These are phyloP conservation scores for Erynnis tages DNA, from an alignment of 2,888 invertebrate genomes.

Conservation along the genomic window DNA sequence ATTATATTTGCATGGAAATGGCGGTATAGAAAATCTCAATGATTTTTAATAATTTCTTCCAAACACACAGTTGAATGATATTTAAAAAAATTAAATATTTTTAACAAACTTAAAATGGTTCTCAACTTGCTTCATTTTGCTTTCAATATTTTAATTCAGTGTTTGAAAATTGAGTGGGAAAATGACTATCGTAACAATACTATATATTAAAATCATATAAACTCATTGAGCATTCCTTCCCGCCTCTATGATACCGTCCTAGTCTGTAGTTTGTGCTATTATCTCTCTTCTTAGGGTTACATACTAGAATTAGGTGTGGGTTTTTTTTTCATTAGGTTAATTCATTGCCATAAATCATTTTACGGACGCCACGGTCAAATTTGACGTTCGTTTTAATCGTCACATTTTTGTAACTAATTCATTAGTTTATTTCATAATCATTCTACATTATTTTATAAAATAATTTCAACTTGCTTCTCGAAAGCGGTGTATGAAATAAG, in stretches of 20 bases:
- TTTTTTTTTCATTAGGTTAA: background rate
- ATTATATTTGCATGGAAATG: constrained; percentile 6
- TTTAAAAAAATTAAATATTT: no score
- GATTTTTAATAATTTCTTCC: background rate
- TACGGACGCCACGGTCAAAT: constrained; percentile 17
- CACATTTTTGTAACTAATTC: background rate
- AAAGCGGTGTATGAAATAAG: constrained; percentile 7
- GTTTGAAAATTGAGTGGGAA: no score
- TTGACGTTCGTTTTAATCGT: constrained; percentile 18
- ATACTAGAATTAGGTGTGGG: constrained; percentile 5
- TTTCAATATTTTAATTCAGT: no score
- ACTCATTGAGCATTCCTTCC: background rate
- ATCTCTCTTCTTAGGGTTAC: constrained; percentile 3
- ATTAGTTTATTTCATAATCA: background rate
- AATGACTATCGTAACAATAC: no score
- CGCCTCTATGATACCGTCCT: constrained; percentile 29
- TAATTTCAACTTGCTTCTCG: constrained; percentile 39
- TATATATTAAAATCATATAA: background rate
- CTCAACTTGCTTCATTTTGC: no score
- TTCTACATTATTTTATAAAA: background rate
- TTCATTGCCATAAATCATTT: background rate
- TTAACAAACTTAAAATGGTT: no score
- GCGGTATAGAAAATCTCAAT: background rate
- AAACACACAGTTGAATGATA: no score
- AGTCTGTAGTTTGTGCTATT: constrained; percentile 36